These are phyloP conservation scores for Merodon equestris DNA, from an alignment of 2,888 invertebrate species.

Conservation along the genomic window DNA sequence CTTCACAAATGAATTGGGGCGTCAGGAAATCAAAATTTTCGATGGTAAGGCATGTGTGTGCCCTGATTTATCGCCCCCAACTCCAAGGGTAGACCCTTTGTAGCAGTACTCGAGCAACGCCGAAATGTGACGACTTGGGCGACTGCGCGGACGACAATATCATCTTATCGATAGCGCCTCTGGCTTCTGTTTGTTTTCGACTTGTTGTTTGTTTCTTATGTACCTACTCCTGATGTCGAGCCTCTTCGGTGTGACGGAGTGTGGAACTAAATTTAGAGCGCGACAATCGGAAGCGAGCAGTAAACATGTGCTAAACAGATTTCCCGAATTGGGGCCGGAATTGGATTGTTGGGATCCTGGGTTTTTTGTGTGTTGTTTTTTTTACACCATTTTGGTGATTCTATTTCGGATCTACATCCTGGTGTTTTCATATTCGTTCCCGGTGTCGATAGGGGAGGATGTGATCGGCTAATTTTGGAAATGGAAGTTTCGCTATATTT, in stretches of 20 bases:
- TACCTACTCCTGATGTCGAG: constrained; percentile 23
- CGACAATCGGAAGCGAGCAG: constrained; percentile 65
- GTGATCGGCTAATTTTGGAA: constrained; percentile 52
- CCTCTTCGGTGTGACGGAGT: constrained; percentile 44
- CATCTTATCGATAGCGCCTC: constrained; percentile 48
- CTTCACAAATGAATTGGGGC: constrained; percentile 46
- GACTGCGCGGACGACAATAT: constrained; percentile 56
- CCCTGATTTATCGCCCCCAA: constrained; percentile 56
- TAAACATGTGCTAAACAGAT: constrained; percentile 68
- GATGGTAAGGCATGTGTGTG: constrained; percentile 41
- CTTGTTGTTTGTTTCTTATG: constrained; percentile 30
- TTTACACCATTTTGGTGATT: constrained; percentile 12
- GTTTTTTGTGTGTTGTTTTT: neutral
- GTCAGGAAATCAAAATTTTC: constrained; percentile 53
- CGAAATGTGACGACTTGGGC: no score
- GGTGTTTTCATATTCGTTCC: neutral
- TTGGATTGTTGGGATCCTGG: constrained; percentile 37
- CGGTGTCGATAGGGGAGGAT: constrained; percentile 38
- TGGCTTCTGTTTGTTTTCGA: constrained; percentile 46
- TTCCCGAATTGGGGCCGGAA: constrained; percentile 61
- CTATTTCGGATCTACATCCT: constrained; percentile 18
- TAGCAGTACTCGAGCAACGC: neutral
- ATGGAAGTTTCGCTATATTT: constrained; percentile 46
- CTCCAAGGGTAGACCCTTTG: constrained; percentile 5
- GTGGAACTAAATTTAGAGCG: constrained; percentile 60